These are phyloP conservation scores for Baccha elongata DNA, from an alignment of 2,888 invertebrate species.

Conservation along the genomic window DNA sequence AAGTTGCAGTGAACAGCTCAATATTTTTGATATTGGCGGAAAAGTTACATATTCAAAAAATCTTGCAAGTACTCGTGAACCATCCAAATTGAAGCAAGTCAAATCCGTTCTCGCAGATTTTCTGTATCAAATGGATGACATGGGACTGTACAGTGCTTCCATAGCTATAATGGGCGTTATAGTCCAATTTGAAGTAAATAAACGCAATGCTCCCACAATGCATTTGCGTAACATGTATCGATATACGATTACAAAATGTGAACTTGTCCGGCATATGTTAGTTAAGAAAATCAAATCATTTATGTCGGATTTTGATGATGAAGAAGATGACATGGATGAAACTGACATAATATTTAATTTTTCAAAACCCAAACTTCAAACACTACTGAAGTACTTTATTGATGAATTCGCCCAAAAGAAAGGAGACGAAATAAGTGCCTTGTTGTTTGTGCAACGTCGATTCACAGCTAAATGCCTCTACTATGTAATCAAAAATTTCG, in stretches of 20 bases:
- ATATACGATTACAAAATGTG: constrained; percentile 77
- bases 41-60: constrained; percentile 75
- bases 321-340: constrained; percentile 69
- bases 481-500: constrained; percentile 85
- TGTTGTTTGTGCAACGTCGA: constrained; percentile 82
- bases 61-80: constrained; percentile 72
- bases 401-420: constrained; percentile 83
- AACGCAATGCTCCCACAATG: constrained; percentile 83
- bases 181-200: constrained; percentile 86
- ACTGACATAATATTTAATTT: constrained; percentile 83
- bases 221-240: constrained; percentile 78
- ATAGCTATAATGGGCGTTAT: constrained; percentile 85
- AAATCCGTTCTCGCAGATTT: constrained; percentile 83
- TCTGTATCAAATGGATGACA: constrained; percentile 83
- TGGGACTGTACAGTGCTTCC: constrained; percentile 85
- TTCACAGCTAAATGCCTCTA: constrained; percentile 90
- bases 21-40: constrained; percentile 76
- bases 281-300: constrained; percentile 82
- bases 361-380: constrained; percentile 86
- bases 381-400: constrained; percentile 85
- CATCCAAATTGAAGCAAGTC: constrained; percentile 83
- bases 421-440: constrained; percentile 78
- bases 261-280: constrained; percentile 83
- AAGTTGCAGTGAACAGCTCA: constrained; percentile 55
- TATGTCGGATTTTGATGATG: constrained; percentile 77